These are phyloP conservation scores for Sialia sialis DNA, from an alignment of 2,113 vertebrate genomes.

Conservation along the genomic window DNA sequence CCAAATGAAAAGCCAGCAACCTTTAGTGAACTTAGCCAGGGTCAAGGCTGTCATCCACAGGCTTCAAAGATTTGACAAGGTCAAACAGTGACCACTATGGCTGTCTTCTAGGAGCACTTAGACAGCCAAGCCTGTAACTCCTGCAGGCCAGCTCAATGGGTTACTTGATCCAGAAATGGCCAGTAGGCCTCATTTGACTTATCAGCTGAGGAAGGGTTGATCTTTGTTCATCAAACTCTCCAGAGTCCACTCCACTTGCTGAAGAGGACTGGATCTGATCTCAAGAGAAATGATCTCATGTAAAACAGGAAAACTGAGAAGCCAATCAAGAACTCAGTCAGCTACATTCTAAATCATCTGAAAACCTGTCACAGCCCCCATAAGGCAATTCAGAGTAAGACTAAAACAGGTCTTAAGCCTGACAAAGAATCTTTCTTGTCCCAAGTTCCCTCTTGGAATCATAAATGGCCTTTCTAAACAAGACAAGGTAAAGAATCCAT, in stretches of 20 bases:
- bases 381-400: not conserved
- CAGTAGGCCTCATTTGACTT: not conserved
- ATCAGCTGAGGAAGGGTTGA: not conserved
- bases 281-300: not conserved
- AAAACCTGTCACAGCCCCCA: not conserved
- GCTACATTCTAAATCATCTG: not conserved
- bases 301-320: not conserved
- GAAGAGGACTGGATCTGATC: not conserved
- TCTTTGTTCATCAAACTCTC: not conserved
- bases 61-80: not conserved
- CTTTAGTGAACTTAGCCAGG: not conserved
- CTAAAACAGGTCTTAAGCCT: not conserved
- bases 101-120: not conserved
- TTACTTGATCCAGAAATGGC: not conserved
- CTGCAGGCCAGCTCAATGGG: not conserved
- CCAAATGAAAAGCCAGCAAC: accelerated
- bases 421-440: not conserved
- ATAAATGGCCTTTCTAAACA: not conserved
- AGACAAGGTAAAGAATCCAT: not conserved
- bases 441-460: not conserved
- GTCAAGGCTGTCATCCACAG: not conserved
- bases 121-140: not conserved
- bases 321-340: not conserved
- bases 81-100: not conserved
- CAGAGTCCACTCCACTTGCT: not conserved